Conservation (phyloP, 2,113 vertebrate genomes). For the Cryptomyrus ogoouensis region DNA sequence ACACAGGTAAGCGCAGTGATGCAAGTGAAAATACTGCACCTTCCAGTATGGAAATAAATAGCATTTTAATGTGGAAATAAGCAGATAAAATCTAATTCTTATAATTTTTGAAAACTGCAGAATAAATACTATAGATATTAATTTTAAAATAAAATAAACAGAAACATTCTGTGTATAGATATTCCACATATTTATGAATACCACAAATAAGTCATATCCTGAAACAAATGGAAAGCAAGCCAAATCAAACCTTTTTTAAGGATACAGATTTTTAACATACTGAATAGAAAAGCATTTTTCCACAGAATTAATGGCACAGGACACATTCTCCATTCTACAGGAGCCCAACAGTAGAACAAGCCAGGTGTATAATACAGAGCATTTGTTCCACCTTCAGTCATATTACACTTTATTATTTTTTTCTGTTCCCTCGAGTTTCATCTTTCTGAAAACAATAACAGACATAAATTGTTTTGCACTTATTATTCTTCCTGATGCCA, state of each 20-base stretch:
- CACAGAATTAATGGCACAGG: background rate
- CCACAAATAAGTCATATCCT: background rate
- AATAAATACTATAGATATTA: background rate
- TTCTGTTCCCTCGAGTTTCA: conserved; percentile 12
- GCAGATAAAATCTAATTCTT: background rate
- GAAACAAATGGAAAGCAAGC: background rate
- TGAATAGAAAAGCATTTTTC: background rate
- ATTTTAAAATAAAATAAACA: background rate
- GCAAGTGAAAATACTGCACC: background rate
- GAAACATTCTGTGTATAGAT: background rate
- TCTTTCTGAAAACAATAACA: conserved; percentile 21
- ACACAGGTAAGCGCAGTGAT: background rate
- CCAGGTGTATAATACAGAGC: background rate
- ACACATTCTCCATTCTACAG: background rate
- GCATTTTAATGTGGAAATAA: background rate
- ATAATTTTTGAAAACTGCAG: background rate
- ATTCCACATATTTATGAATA: background rate
- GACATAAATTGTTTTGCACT: conserved; percentile 18
- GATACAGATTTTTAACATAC: background rate
- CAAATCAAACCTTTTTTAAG: background rate
- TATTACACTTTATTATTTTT: background rate
- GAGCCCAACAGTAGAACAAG: background rate
- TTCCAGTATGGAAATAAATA: background rate
- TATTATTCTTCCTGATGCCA: conserved; percentile 5
- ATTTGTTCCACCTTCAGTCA: conserved; percentile 1